Evolutionary conservation across 1,140 invertebrate species (phyloP).

Genomic region (Pachyrhynchus sulphureomaculatus): DNA sequence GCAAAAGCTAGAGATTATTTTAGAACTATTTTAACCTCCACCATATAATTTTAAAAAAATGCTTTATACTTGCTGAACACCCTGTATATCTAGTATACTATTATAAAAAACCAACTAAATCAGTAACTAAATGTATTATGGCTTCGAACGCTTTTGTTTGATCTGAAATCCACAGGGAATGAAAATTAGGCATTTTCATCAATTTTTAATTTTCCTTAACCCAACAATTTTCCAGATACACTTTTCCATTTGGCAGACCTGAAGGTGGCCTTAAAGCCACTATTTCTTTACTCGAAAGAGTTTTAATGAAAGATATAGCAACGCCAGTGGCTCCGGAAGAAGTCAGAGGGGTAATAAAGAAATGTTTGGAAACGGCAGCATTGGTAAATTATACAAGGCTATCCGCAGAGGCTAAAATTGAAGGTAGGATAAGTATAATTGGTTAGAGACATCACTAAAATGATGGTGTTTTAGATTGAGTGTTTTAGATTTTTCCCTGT

Average conservation of each 20-base stretch:
- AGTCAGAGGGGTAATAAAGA: conserved; percentile 93
- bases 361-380: conserved; percentile 96
- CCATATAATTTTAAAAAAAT: too few species aligned
- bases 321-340: conserved; percentile 97
- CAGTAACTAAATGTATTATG: too few species aligned
- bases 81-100: too few species aligned
- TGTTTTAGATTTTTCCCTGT: too few species aligned
- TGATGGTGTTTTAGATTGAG: too few species aligned
- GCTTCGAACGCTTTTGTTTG: too few species aligned
- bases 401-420: conserved; percentile 95
- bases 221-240: conserved; percentile 67
- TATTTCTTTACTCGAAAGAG: conserved; percentile 91
- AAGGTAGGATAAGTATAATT: conserved; percentile 65
- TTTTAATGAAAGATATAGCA: conserved; percentile 97
- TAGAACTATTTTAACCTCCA: too few species aligned
- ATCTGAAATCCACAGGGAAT: too few species aligned
- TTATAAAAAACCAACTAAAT: too few species aligned
- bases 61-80: too few species aligned
- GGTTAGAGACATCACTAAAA: not conserved
- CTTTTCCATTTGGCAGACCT: conserved; percentile 97
- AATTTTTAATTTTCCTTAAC: not conserved
- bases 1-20: too few species aligned
- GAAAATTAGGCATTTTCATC: too few species aligned
- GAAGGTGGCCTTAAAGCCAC: conserved; percentile 97
- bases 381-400: conserved; percentile 96